Evolutionary conservation across 2,113 vertebrate genomes (phyloP), one percentile per base, ranked within the genome.

Genomic region (Perccottus glenii): DNA sequence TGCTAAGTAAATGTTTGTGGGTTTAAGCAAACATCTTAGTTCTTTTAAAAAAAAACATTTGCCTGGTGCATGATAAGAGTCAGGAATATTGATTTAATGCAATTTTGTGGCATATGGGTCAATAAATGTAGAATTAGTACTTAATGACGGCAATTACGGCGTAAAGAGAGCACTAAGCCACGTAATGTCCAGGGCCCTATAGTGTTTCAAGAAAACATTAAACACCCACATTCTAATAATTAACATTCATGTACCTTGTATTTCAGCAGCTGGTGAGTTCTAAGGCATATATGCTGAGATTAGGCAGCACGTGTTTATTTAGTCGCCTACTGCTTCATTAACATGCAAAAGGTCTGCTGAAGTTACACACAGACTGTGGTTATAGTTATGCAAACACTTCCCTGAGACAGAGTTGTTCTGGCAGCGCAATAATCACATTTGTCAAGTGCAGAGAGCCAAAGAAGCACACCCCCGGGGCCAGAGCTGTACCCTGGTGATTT

Each of bases 371-470:
- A 55, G 61, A 60, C 48, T 63, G 53, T 38, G 27, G 42, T 74
- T 45, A 53, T 15, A 36, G 40, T 59, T 42, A 53, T 43, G 46
- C 46, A 55, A 67, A 70, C 45, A 66, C 35, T 62, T 6, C 42
- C 44, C 40, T 10, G 65, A 53, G 52, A 73, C 68, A 53, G 60
- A 56, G 53, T 65, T 38, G 55, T 58, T 59, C 60, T 15, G 52
- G 69, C 48, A 61, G 66, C 52, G 56, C 32, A 60, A 53, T 72
- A 77, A 77, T 79, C 63, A 53, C 78, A 71, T 86, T 74, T 74
- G 72, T 79, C 12, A 38, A 63, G 42, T 6, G 40, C 64, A 56
- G 53, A 65, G 66, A 66, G 70, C 74, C 73, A 78, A 50, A 64
- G 44, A 77, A 58, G 8, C 1, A 9, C 45, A 6, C 19, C 71